Evolutionary conservation across 92 coral and sea anemone genomes (phyloP).

Genomic region (Metridium senile): DNA sequence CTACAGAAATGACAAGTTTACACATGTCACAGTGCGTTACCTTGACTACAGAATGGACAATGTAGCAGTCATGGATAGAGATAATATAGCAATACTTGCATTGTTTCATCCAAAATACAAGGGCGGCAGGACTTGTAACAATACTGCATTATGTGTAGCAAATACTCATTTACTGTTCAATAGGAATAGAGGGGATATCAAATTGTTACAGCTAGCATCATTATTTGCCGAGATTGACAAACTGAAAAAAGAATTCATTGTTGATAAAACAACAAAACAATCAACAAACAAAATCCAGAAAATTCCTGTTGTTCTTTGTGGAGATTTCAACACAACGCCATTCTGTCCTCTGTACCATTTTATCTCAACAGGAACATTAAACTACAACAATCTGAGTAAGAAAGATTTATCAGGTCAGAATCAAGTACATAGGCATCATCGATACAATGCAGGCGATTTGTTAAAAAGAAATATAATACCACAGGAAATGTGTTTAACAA

Average conservation of each 20-base stretch:
- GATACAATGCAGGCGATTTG: slow-evolving; percentile 22
- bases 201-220: slow-evolving; percentile 80
- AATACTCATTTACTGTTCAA: slow-evolving; percentile 94
- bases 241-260: slow-evolving; percentile 34
- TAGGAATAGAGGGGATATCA: slow-evolving; percentile 91
- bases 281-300: slow-evolving; percentile 13
- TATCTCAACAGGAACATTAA: slow-evolving; percentile 57
- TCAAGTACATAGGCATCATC: slow-evolving; percentile 28
- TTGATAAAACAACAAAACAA: slow-evolving; percentile 6
- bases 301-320: slow-evolving; percentile 79
- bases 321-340: slow-evolving; percentile 91
- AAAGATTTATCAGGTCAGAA: slow-evolving; percentile 90
- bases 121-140: slow-evolving; percentile 27
- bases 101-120: slow-evolving; percentile 58
- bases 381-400: slow-evolving; percentile 60
- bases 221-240: slow-evolving; percentile 85
- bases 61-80: slow-evolving; percentile 78
- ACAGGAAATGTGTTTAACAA: slow-evolving; percentile 61
- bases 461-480: slow-evolving; percentile 75
- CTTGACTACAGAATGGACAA: slow-evolving; percentile 63
- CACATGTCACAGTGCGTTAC: slow-evolving; percentile 53
- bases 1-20: slow-evolving; percentile 66
- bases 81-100: slow-evolving; percentile 77
- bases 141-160: slow-evolving; percentile 64
- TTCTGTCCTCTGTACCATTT: slow-evolving; percentile 80